Evolutionary conservation across 2,888 invertebrate species (phyloP).

Genomic region (Dexiosoma caninum): DNA sequence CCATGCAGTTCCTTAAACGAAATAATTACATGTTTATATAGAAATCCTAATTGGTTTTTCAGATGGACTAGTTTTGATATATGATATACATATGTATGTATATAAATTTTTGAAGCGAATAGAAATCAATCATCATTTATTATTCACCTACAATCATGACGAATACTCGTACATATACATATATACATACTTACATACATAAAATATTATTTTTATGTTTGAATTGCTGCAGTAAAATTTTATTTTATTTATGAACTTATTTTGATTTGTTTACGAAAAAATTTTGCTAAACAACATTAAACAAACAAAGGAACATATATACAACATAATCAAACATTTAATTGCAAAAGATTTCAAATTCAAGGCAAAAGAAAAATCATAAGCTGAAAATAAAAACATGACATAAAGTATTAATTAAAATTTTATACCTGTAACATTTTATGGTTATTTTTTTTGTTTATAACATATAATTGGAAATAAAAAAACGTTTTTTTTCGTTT

Average conservation of each 20-base stretch:
- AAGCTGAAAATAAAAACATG: not conserved
- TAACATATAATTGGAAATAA: conserved; percentile 9
- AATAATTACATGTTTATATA: too few species aligned
- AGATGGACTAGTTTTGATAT: too few species aligned
- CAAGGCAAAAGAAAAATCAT: not conserved
- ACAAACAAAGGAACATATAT: conserved; percentile 37
- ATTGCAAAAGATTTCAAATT: conserved; percentile 41
- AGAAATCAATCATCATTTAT: conserved; percentile 19
- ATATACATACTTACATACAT: too few species aligned
- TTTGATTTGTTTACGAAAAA: not conserved
- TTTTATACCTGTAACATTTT: not conserved
- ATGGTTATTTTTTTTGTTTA: conserved; percentile 8
- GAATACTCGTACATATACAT: not conserved
- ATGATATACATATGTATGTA: too few species aligned
- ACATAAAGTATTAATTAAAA: conserved; percentile 6
- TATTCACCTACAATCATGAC: not conserved
- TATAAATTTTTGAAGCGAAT: not conserved
- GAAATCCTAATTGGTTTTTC: too few species aligned
- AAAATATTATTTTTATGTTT: not conserved
- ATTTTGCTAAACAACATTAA: conserved; percentile 24
- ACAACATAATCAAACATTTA: conserved; percentile 53
- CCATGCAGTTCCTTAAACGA: too few species aligned
- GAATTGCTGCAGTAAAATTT: not conserved
- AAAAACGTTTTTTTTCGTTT: conserved; percentile 23
- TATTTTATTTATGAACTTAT: not conserved